phyloP scores from a whole-genome alignment of 2,797 vertebrate species.

The Melanotaenia nigrans region DNA sequence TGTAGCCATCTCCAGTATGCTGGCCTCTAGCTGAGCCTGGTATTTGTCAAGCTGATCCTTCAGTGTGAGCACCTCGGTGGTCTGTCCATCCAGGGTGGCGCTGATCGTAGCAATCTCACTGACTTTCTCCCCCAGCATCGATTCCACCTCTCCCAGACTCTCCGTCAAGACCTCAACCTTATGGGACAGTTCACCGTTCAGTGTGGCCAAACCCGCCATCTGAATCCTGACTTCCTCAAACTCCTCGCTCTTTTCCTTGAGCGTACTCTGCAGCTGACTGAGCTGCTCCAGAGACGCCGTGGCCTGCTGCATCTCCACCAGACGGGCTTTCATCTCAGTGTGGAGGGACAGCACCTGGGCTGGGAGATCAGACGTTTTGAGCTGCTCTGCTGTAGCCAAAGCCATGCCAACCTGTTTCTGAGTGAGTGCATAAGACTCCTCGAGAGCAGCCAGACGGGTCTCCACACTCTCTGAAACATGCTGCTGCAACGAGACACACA shows the following conservation, averaged over 20 bases:
- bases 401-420: slow-evolving; percentile 75
- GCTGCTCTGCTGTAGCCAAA: slow-evolving; percentile 65
- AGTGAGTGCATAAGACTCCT: slow-evolving; percentile 64
- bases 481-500: slow-evolving; percentile 53
- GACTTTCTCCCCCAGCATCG: slow-evolving; percentile 47
- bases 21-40: slow-evolving; percentile 57
- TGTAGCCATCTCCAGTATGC: slow-evolving; percentile 53
- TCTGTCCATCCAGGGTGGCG: slow-evolving; percentile 53
- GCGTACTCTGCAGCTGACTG: slow-evolving; percentile 52
- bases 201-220: slow-evolving; percentile 54
- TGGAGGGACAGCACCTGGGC: slow-evolving; percentile 75
- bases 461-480: slow-evolving; percentile 60
- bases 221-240: slow-evolving; percentile 60
- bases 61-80: slow-evolving; percentile 52
- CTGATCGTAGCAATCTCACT: slow-evolving; percentile 43
- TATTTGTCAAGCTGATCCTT: slow-evolving; percentile 58
- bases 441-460: slow-evolving; percentile 66
- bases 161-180: slow-evolving; percentile 52
- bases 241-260: slow-evolving; percentile 61
- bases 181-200: slow-evolving; percentile 48
- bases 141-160: slow-evolving; percentile 44
- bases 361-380: slow-evolving; percentile 71
- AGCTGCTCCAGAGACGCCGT: slow-evolving; percentile 72
- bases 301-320: slow-evolving; percentile 74
- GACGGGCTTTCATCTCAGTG: slow-evolving; percentile 68